Evolutionary conservation across 1,140 invertebrate genomes (phyloP), one percentile per base, ranked within the genome.

Genomic region (Papilio polyxenes): DNA sequence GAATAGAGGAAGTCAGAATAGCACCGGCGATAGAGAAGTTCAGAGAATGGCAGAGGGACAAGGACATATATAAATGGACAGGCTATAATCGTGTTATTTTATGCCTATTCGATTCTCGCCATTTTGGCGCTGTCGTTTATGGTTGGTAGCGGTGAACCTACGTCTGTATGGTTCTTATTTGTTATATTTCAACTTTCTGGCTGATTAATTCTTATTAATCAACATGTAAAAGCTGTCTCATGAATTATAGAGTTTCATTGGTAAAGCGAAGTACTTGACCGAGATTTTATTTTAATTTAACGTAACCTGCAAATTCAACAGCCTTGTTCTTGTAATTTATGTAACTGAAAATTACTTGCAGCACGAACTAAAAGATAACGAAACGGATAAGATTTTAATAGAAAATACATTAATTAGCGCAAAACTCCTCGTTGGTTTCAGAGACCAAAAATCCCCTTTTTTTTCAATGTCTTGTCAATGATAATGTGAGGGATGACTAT

Each of bases 261-360:
- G 2, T 37, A 69, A n/a, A 31, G 23, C 20, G 13, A 17, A 69
- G 10, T 37, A 37, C 31, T 69, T 69, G 31, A 69, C 65, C 65
- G 65, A 15, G 31, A 37, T 69, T 69, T 69, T 69, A 69, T 69
- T 69, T 13, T 40, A 69, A 69, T 69, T 69, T 37, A 15, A 69
- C 65, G 37, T 37, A 69, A 37, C 2, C 65, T 69, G 31, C 13
- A 40, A 69, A 69, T 69, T 69, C 65, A 69, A 11, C 37, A 69
- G 10, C 23, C 23, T 69, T 37, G 65, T 69, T 69, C 31, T 31
- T 69, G 31, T 31, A 65, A 69, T 69, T 69, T 69, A 11, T 37
- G 65, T 31, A 15, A 37, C 23, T 69, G 65, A 15, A 69, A 37
- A 69, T 69, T 69, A 37, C 4, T 69, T 31, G 9, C 9, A 69